Evolutionary conservation across 2,888 invertebrate species (phyloP).

Genomic region (Tetragonula carbonaria): DNA sequence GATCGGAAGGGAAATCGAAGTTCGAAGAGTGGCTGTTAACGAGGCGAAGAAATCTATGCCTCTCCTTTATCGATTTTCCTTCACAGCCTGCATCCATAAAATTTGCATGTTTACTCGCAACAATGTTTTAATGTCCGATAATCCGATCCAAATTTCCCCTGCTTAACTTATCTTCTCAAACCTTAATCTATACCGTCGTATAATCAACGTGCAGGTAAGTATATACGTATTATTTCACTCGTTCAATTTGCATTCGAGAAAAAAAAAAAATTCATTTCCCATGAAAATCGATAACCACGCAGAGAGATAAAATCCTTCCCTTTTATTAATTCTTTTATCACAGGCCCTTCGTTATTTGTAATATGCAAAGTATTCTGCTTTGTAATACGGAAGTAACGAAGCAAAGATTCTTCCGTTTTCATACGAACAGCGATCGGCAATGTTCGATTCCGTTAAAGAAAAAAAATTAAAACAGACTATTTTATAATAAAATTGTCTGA

Average conservation of each 20-base stretch:
- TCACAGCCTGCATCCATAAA: slow-evolving; percentile 4
- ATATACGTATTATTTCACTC: background rate
- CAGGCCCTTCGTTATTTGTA: background rate
- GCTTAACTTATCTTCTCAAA: background rate
- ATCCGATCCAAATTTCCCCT: background rate
- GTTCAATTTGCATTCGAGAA: background rate
- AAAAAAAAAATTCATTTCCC: background rate
- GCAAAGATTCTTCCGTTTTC: background rate
- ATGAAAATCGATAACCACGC: background rate
- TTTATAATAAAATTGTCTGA: too few species aligned
- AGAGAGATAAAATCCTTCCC: background rate
- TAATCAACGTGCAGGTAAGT: background rate
- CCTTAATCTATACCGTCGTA: background rate
- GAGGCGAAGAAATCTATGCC: slow-evolving; percentile 12
- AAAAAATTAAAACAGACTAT: background rate
- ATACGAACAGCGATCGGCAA: background rate
- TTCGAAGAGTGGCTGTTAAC: slow-evolving; percentile 4
- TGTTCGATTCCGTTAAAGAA: background rate
- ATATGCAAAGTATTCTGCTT: background rate
- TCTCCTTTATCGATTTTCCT: slow-evolving; percentile 15
- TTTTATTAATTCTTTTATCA: too few species aligned
- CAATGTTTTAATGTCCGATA: background rate
- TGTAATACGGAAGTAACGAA: too few species aligned
- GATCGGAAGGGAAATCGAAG: slow-evolving; percentile 12
- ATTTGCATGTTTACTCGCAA: slow-evolving; percentile 14